Percentiles rank a stretch among this genome's conserved stretches.
Conservation (phyloP, 2,113 vertebrate species). For the Dissostichus mawsoni region DNA sequence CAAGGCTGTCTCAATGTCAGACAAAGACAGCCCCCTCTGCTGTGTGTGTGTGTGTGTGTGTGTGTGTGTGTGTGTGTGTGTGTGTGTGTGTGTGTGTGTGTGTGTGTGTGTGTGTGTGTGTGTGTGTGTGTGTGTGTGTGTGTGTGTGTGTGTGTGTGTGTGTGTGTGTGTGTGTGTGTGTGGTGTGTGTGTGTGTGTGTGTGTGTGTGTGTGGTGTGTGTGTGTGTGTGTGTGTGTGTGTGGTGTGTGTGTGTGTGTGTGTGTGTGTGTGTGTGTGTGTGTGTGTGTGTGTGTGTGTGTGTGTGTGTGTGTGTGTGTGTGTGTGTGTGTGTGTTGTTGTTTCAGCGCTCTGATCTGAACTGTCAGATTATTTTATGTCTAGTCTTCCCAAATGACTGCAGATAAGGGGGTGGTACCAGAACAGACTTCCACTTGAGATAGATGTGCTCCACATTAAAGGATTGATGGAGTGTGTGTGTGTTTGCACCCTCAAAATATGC, state of each 20-base stretch:
- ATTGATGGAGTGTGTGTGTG: neutral
- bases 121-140: neutral
- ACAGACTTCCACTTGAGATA: slow-evolving; percentile 48
- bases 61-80: slow-evolving; percentile 7
- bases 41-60: slow-evolving; percentile 29
- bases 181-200: slow-evolving; percentile 29
- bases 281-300: slow-evolving; percentile 5
- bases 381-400: slow-evolving; percentile 46
- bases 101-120: slow-evolving; percentile 28
- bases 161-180: slow-evolving; percentile 30
- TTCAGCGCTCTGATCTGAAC: slow-evolving; percentile 32
- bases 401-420: slow-evolving; percentile 58
- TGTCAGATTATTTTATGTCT: slow-evolving; percentile 71
- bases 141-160: no score
- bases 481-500: neutral
- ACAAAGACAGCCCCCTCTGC: slow-evolving; percentile 64
- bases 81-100: neutral
- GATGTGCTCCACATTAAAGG: slow-evolving; percentile 20
- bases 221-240: neutral
- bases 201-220: neutral
- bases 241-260: slow-evolving; percentile 20
- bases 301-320: slow-evolving; percentile 20
- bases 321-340: slow-evolving; percentile 18
- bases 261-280: neutral
- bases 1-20: slow-evolving; percentile 66